Conservation (phyloP, 92 coral and sea anemone genomes). For the Plumapathes pennacea region DNA sequence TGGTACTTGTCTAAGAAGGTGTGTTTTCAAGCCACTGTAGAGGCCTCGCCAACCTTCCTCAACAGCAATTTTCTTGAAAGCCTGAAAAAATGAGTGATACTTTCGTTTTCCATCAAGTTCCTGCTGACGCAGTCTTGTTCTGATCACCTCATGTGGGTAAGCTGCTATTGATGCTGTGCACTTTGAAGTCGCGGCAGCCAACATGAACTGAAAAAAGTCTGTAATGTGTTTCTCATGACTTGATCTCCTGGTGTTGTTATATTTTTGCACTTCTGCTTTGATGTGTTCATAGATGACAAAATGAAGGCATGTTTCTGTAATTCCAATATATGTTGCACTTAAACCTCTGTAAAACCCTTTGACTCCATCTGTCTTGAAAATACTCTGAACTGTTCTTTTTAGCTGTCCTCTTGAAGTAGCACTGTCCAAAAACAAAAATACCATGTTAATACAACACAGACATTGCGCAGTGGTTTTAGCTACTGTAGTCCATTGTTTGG, state of each 20-base stretch:
- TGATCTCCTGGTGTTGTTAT: constrained; percentile 50
- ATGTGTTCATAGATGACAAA: constrained; percentile 93
- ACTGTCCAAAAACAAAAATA: no score
- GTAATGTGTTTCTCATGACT: constrained; percentile 57
- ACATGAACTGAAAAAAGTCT: constrained; percentile 86
- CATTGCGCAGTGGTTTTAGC: no score
- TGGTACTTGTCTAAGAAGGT: constrained; percentile 91
- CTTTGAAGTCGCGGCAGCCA: constrained; percentile 99
- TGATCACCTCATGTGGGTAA: constrained; percentile 95
- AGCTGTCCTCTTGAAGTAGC: constrained; percentile 26
- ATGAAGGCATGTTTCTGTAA: constrained; percentile 92
- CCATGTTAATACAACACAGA: no score
- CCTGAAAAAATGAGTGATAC: constrained; percentile 86
- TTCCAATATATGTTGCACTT: constrained; percentile 94
- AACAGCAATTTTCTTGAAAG: constrained; percentile 68
- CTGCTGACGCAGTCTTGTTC: constrained; percentile 91
- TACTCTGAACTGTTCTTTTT: constrained; percentile 36
- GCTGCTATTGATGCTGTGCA: constrained; percentile 86
- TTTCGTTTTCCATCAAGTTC: constrained; percentile 81
- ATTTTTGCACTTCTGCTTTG: constrained; percentile 54
- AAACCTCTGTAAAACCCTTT: constrained; percentile 92
- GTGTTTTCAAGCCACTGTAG: constrained; percentile 93
- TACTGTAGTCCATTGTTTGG: no score
- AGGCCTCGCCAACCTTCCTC: constrained; percentile 93
- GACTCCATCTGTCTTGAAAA: constrained; percentile 74